Conservation (phyloP, 1,140 invertebrate species). For the silkworm (Bombyx mori) region DNA sequence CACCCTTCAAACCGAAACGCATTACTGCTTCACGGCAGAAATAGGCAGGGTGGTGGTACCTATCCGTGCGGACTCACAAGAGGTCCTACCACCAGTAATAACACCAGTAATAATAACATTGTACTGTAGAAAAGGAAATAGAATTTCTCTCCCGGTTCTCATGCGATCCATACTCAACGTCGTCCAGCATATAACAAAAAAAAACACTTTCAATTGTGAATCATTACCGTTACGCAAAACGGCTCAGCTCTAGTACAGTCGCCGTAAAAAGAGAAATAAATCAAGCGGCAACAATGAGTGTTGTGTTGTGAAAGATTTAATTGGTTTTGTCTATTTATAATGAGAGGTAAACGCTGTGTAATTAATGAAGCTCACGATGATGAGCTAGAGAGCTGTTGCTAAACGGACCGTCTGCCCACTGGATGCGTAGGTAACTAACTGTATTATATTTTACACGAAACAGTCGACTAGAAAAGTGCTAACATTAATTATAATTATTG, state of each 20-base stretch:
- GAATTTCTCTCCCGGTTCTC: too few relatives aligned
- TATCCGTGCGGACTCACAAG: too few relatives aligned
- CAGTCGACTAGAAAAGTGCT: too few relatives aligned
- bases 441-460: not conserved
- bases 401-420: conserved; percentile 38
- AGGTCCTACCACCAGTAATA: too few relatives aligned
- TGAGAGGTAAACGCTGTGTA: conserved; percentile 41
- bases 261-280: conserved; percentile 38
- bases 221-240: conserved; percentile 9
- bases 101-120: too few relatives aligned
- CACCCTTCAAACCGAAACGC: too few relatives aligned
- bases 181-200: conserved; percentile 1
- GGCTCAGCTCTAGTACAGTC: conserved; percentile 21
- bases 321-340: conserved; percentile 53
- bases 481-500: too few relatives aligned
- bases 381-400: conserved; percentile 28
- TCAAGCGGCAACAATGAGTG: conserved; percentile 11
- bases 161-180: too few relatives aligned
- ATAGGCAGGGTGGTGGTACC: too few relatives aligned
- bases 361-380: conserved; percentile 37
- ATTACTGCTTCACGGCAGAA: too few relatives aligned
- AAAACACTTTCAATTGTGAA: conserved; percentile 18
- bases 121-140: too few relatives aligned
- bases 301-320: conserved; percentile 38
- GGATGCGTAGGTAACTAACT: conserved; percentile 29